Evolutionary conservation across 1,140 invertebrate species (phyloP).

Genomic region (Drosophila lacertosa): DNA sequence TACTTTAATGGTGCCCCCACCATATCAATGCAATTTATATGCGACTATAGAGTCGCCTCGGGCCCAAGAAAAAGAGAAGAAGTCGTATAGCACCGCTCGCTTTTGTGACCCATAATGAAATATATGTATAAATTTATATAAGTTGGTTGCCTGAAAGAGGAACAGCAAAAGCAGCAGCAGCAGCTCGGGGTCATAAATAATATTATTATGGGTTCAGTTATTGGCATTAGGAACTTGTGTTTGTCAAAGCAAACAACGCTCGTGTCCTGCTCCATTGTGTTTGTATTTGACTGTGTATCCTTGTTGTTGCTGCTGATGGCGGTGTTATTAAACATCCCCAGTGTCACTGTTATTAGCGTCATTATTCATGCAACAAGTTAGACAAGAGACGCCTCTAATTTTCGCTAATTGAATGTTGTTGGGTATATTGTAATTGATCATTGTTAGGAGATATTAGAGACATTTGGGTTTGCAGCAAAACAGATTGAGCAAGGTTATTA

Average conservation of each 20-base stretch:
- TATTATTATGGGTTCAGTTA: conserved; percentile 72
- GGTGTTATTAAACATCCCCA: conserved; percentile 24
- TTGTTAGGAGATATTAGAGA: background rate
- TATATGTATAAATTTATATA: conserved; percentile 49
- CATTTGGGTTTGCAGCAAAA: background rate
- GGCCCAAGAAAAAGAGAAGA: conserved; percentile 1
- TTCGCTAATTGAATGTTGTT: conserved; percentile 54
- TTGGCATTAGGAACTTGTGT: conserved; percentile 72
- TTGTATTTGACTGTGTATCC: conserved; percentile 32
- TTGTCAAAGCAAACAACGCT: conserved; percentile 74
- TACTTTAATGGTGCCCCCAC: conserved; percentile 8
- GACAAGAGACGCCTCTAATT: conserved; percentile 21
- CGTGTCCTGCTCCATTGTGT: conserved; percentile 19
- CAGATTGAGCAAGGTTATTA: too few species aligned
- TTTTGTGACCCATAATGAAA: conserved; percentile 55
- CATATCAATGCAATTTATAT: conserved; percentile 38
- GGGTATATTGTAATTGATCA: background rate
- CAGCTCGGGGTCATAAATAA: conserved; percentile 67
- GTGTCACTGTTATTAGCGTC: conserved; percentile 45
- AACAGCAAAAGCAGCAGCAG: conserved; percentile 9
- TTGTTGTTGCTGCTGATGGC: background rate
- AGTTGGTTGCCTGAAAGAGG: conserved; percentile 32
- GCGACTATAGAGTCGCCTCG: conserved; percentile 19
- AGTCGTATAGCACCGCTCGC: conserved; percentile 15
- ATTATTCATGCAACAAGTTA: conserved; percentile 76